Conservation (phyloP, 2,888 invertebrate species). For the Esperia sulphurella region DNA sequence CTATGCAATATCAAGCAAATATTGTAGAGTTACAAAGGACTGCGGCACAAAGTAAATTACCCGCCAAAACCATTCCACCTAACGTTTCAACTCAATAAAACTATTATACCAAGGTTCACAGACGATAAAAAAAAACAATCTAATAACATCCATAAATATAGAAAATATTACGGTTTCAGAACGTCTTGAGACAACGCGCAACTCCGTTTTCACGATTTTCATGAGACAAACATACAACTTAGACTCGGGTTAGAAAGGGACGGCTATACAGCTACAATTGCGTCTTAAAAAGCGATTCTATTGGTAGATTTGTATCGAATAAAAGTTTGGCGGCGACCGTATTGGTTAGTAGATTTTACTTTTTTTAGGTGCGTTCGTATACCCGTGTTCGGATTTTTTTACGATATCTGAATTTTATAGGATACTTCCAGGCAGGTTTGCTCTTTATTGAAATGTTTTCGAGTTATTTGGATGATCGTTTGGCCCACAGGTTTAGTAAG, state of each 20-base stretch:
- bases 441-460: constrained; percentile 35
- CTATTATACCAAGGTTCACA: constrained; percentile 21
- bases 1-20: neutral
- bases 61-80: constrained; percentile 25
- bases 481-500: neutral
- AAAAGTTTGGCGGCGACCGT: constrained; percentile 37
- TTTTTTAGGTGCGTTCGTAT: constrained; percentile 25
- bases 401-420: constrained; percentile 58
- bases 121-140: constrained; percentile 33
- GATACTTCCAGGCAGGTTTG: constrained; percentile 48
- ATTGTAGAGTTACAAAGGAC: neutral
- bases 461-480: constrained; percentile 31
- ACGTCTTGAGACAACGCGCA: constrained; percentile 23
- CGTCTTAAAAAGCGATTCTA: constrained; percentile 49
- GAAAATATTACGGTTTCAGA: constrained; percentile 22
- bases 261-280: constrained; percentile 31
- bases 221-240: constrained; percentile 20
- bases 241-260: constrained; percentile 41
- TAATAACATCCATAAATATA: constrained; percentile 23
- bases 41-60: constrained; percentile 17
- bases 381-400: constrained; percentile 30
- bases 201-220: neutral
- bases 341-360: constrained; percentile 40
- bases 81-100: constrained; percentile 28
- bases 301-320: constrained; percentile 54